phyloP scores from a whole-genome alignment of 2,797 vertebrate species.

The Clarias fuscus region DNA sequence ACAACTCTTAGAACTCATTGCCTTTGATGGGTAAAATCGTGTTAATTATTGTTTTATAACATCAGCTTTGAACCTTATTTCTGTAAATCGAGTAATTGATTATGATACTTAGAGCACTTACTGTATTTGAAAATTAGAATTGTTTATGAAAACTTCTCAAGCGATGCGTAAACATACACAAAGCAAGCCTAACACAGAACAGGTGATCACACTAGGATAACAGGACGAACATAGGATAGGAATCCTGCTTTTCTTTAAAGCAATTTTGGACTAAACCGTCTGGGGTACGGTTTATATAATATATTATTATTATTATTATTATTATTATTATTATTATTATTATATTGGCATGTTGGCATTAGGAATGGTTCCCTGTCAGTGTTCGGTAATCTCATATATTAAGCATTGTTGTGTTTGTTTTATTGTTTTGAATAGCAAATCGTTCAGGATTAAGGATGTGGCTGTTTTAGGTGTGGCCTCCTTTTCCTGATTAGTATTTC shows the following conservation, averaged over 20 bases:
- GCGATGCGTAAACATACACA: background rate
- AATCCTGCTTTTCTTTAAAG: too few species aligned
- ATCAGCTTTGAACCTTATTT: background rate
- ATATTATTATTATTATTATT: too few species aligned
- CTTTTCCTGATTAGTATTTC: background rate
- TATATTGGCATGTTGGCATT: background rate
- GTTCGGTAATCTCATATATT: background rate
- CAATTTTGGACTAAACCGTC: too few species aligned
- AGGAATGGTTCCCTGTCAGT: background rate
- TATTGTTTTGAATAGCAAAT: background rate
- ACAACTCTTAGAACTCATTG: background rate
- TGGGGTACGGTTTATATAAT: too few species aligned
- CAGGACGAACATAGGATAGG: background rate
- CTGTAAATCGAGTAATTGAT: background rate
- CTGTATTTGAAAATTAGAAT: background rate
- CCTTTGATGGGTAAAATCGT: background rate
- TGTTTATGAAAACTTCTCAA: background rate
- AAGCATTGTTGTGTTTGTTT: background rate
- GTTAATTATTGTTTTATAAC: background rate
- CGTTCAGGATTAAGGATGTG: background rate
- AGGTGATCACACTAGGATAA: constrained; percentile 9
- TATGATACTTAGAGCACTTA: too few species aligned
- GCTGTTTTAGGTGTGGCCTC: background rate
- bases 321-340: too few species aligned
- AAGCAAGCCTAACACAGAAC: background rate